Conservation (phyloP, 2,888 invertebrate species). For the Cheilosia impressa region DNA sequence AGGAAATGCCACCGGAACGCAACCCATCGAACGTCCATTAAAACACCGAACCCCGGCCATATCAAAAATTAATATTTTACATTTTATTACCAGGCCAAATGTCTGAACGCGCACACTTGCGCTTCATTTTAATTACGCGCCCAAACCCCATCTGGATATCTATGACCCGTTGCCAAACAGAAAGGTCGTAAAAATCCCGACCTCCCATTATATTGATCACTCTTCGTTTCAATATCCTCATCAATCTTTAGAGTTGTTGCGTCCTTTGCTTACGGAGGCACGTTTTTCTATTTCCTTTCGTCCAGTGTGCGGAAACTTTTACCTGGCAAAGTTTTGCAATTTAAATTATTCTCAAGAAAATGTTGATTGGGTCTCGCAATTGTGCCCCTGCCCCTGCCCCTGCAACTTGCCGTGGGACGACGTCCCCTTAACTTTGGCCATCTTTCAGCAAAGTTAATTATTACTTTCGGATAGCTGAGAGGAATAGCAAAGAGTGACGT, state of each 20-base stretch:
- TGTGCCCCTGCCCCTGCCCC: neutral
- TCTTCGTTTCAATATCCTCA: constrained; percentile 51
- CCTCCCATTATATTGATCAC: constrained; percentile 47
- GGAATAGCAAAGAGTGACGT: constrained; percentile 15
- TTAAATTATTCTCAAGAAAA: constrained; percentile 69
- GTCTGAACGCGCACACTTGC: neutral
- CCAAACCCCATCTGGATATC: constrained; percentile 29
- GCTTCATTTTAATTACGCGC: constrained; percentile 52
- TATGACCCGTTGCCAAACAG: neutral
- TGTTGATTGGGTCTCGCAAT: constrained; percentile 66
- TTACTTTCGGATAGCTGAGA: constrained; percentile 35
- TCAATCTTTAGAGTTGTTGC: constrained; percentile 49
- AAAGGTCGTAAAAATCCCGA: constrained; percentile 23
- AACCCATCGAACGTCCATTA: constrained; percentile 26
- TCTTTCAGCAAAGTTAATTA: constrained; percentile 72
- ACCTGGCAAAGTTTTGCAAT: constrained; percentile 68
- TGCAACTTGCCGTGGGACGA: neutral
- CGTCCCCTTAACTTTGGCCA: constrained; percentile 61
- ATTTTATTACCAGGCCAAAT: constrained; percentile 54
- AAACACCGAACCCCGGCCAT: constrained; percentile 34
- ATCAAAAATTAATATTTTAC: constrained; percentile 69
- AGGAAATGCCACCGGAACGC: neutral
- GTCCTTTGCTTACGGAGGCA: constrained; percentile 22
- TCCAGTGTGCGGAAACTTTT: constrained; percentile 26
- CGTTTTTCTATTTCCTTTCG: neutral